A percentile compares a stretch with the other conserved stretches of the same genome.
phyloP scores from a whole-genome alignment of 2,797 vertebrate genomes.

The Neopelma chrysocephalum region DNA sequence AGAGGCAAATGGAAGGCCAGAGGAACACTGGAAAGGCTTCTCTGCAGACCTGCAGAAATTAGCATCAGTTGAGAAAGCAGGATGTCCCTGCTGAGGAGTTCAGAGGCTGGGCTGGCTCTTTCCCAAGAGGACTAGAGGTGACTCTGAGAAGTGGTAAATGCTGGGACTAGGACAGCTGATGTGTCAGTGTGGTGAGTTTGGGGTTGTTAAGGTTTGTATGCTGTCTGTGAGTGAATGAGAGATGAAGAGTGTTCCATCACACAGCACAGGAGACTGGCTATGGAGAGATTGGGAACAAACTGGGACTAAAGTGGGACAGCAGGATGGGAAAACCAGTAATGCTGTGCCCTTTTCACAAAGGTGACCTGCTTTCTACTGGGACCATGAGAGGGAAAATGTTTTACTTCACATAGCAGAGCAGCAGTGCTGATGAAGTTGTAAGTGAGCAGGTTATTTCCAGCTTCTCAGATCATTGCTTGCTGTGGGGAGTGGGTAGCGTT shows the following conservation, averaged over 20 bases:
- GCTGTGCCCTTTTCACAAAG: background rate
- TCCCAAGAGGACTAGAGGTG: background rate
- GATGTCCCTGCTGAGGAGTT: background rate
- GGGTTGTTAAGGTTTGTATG: background rate
- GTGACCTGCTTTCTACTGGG: background rate
- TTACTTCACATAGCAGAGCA: background rate
- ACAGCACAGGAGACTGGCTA: background rate
- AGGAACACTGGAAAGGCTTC: background rate
- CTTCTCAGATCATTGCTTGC: background rate
- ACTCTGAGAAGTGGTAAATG: background rate
- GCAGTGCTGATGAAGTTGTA: background rate
- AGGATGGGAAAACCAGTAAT: background rate
- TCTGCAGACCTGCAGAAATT: background rate
- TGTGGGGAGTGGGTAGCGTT: background rate
- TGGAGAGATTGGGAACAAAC: background rate
- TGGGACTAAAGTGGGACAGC: background rate
- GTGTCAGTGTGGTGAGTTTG: background rate
- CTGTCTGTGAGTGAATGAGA: background rate
- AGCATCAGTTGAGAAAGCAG: background rate
- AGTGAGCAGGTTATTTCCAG: background rate
- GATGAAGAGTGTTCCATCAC: accelerated
- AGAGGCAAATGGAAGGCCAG: background rate
- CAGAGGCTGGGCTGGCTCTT: background rate
- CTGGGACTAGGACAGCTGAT: background rate
- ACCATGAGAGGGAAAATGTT: background rate